Percentiles rank a stretch among this genome's conserved stretches.
phyloP scores from a whole-genome alignment of 2,797 vertebrate species.

The Hipposideros larvatus region DNA sequence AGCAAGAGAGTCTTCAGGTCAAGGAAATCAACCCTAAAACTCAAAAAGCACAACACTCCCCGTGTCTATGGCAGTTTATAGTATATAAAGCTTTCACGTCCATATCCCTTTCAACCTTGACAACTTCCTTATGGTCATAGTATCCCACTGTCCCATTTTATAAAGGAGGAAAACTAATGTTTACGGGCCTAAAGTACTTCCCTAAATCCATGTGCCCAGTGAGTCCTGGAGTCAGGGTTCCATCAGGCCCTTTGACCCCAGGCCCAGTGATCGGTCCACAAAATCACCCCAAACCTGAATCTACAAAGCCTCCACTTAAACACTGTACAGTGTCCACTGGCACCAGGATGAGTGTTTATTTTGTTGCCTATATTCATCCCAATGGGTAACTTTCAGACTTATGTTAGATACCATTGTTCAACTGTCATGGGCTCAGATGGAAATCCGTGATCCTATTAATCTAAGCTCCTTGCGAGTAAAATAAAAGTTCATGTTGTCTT shows the following conservation, averaged over 20 bases:
- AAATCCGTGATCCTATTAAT: not conserved
- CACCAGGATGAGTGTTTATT: not conserved
- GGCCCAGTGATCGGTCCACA: too few relatives aligned
- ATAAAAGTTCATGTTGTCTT: not conserved
- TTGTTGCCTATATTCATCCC: not conserved
- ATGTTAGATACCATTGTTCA: not conserved
- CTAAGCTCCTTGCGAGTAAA: not conserved
- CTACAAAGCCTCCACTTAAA: not conserved
- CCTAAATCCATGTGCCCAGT: rapidly evolving
- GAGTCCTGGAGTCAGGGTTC: not conserved
- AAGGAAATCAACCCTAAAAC: not conserved
- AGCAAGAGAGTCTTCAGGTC: not conserved
- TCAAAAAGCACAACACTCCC: not conserved
- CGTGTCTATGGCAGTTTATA: not conserved
- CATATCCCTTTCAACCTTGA: not conserved
- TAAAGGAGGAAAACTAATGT: not conserved
- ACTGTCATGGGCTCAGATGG: not conserved
- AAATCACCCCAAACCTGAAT: not conserved
- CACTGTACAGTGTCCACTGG: rapidly evolving
- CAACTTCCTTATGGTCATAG: rapidly evolving
- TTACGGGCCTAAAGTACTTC: not conserved
- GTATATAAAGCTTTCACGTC: rapidly evolving
- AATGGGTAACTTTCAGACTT: not conserved
- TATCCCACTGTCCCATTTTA: not conserved
- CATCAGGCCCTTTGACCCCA: not conserved